These are phyloP conservation scores for Pseudomyrmex concolor DNA, from an alignment of 1,140 invertebrate genomes.

Conservation along the genomic window DNA sequence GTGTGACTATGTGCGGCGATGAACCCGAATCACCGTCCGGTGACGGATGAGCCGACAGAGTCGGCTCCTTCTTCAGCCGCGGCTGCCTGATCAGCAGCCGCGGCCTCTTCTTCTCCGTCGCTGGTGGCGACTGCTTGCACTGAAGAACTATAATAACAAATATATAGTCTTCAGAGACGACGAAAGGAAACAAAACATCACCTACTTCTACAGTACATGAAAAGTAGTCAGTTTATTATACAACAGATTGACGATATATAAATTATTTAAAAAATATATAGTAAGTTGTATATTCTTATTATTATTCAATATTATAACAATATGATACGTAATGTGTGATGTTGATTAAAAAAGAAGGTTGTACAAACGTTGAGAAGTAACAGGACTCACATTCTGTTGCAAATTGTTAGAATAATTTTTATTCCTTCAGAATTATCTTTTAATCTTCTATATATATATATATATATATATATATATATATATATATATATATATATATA, in stretches of 20 bases:
- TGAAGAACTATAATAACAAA: constrained; percentile 63
- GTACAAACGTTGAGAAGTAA: constrained; percentile 12
- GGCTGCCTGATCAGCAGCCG: constrained; percentile 87
- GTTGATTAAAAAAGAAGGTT: constrained; percentile 25
- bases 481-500: constrained; percentile 58
- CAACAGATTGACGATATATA: background rate
- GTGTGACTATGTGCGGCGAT: constrained; percentile 80
- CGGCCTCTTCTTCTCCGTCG: constrained; percentile 49
- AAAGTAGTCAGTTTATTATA: background rate
- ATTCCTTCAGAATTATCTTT: constrained; percentile 54
- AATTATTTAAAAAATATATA: background rate
- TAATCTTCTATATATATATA: constrained; percentile 54
- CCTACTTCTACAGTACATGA: background rate
- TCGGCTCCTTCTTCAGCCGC: constrained; percentile 87
- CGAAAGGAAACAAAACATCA: background rate
- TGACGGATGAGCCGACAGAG: constrained; percentile 85
- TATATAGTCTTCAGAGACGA: background rate
- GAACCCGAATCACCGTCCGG: constrained; percentile 82
- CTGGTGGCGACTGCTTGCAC: constrained; percentile 42
- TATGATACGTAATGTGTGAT: background rate
- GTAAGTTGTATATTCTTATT: too few relatives aligned
- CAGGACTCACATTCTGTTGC: constrained; percentile 32
- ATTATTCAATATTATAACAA: background rate
- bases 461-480: constrained; percentile 58
- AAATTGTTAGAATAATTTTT: constrained; percentile 62